phyloP scores from a whole-genome alignment of 1,140 invertebrate genomes.

The Neodiprion lecontei region DNA sequence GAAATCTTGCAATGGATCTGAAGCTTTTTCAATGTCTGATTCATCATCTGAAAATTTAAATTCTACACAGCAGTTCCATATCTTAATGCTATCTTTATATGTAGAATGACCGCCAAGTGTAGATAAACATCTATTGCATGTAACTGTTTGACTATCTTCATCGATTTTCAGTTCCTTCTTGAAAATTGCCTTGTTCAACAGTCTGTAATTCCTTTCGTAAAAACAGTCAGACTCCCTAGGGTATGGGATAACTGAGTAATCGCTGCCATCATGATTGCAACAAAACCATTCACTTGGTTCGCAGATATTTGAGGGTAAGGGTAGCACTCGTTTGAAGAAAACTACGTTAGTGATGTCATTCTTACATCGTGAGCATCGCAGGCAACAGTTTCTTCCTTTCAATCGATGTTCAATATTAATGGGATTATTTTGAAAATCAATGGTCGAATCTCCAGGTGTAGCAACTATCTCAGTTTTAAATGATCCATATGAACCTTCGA shows the following conservation, averaged over 20 bases:
- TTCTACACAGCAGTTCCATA: conserved; percentile 53
- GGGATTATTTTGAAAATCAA: conserved; percentile 10
- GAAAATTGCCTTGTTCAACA: conserved; percentile 43
- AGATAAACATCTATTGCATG: conserved; percentile 49
- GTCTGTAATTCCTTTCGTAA: conserved; percentile 45
- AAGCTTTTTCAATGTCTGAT: conserved; percentile 25
- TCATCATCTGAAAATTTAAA: conserved; percentile 30
- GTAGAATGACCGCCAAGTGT: conserved; percentile 41
- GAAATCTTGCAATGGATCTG: conserved; percentile 49
- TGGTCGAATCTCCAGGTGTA: not conserved
- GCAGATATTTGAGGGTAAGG: conserved; percentile 48
- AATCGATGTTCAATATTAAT: conserved; percentile 31
- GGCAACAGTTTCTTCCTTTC: conserved; percentile 28
- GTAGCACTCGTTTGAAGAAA: conserved; percentile 46
- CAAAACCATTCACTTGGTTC: conserved; percentile 57
- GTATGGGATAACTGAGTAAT: conserved; percentile 32
- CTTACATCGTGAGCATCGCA: conserved; percentile 46
- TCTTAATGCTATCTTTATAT: conserved; percentile 38
- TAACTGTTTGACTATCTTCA: conserved; percentile 29
- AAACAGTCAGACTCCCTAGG: conserved; percentile 50
- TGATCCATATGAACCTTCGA: conserved; percentile 45
- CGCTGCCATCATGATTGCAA: conserved; percentile 40
- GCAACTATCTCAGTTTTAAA: conserved; percentile 48
- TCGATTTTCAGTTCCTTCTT: conserved; percentile 38
- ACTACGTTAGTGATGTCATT: conserved; percentile 43